Evolutionary conservation across 2,888 invertebrate species (phyloP).

Genomic region (Lithophane leautieri): DNA sequence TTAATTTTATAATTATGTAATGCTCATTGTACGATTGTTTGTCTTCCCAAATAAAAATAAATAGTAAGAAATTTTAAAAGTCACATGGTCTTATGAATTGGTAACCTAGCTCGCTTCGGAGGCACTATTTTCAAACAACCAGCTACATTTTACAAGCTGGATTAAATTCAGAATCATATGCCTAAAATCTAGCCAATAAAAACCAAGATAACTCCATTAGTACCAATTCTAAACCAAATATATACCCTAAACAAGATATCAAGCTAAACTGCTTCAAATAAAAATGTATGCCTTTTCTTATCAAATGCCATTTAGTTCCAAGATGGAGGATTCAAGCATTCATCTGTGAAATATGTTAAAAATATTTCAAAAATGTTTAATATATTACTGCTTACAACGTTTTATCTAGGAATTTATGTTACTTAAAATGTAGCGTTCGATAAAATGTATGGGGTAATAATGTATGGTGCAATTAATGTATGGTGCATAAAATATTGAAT

Average conservation of each 20-base stretch:
- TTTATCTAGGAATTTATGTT: slow-evolving; percentile 60
- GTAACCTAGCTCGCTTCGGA: too few relatives aligned
- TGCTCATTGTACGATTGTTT: too few relatives aligned
- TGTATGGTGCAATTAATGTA: slow-evolving; percentile 16
- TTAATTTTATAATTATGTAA: too few relatives aligned
- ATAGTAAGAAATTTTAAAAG: too few relatives aligned
- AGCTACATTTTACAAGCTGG: neutral
- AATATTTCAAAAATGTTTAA: slow-evolving; percentile 50
- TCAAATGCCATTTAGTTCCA: slow-evolving; percentile 41
- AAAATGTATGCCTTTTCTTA: slow-evolving; percentile 37
- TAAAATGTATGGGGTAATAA: slow-evolving; percentile 26
- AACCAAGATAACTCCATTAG: neutral
- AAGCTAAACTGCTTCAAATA: slow-evolving; percentile 5
- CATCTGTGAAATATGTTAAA: slow-evolving; percentile 28
- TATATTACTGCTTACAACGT: slow-evolving; percentile 22
- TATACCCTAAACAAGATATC: neutral
- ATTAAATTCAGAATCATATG: neutral
- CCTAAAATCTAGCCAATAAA: slow-evolving; percentile 1
- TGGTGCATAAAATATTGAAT: slow-evolving; percentile 7
- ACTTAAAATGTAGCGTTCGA: slow-evolving; percentile 47
- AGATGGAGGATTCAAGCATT: neutral
- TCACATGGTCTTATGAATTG: too few relatives aligned
- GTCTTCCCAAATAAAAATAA: too few relatives aligned
- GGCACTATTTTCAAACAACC: neutral
- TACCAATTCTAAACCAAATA: slow-evolving; percentile 17